These are phyloP conservation scores for Oxycera nigricornis DNA, from an alignment of 2,888 invertebrate species.

Conservation along the genomic window DNA sequence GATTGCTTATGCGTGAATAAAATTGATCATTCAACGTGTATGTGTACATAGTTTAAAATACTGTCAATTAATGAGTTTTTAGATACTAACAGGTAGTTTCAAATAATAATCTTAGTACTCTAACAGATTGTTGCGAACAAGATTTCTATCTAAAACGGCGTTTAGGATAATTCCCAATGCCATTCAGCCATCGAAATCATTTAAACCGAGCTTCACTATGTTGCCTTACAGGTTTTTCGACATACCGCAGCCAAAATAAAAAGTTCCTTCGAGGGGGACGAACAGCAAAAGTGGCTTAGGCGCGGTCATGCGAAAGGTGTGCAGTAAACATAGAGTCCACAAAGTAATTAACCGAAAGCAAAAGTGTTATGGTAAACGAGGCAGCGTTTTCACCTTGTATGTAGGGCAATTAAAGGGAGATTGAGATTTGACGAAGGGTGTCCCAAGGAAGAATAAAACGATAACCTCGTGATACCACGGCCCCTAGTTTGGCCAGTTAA, in stretches of 20 bases:
- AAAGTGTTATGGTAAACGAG: conserved; percentile 17
- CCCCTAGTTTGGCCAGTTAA: background rate
- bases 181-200: too few species aligned
- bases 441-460: background rate
- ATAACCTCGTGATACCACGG: background rate
- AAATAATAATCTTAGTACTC: too few species aligned
- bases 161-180: background rate
- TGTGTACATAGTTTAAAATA: too few species aligned
- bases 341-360: conserved; percentile 21
- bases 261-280: too few species aligned
- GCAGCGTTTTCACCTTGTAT: background rate
- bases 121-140: background rate
- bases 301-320: background rate
- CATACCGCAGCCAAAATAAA: too few species aligned
- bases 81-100: too few species aligned
- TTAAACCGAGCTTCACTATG: background rate
- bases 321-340: too few species aligned
- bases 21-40: too few species aligned
- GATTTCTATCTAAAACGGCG: background rate
- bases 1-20: too few species aligned
- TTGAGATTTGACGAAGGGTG: background rate
- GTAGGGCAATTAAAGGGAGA: background rate
- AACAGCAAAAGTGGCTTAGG: too few species aligned
- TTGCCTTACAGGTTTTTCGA: too few species aligned
- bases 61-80: too few species aligned